phyloP scores from a whole-genome alignment of 2,888 invertebrate genomes.

The Embidobia sp. region DNA sequence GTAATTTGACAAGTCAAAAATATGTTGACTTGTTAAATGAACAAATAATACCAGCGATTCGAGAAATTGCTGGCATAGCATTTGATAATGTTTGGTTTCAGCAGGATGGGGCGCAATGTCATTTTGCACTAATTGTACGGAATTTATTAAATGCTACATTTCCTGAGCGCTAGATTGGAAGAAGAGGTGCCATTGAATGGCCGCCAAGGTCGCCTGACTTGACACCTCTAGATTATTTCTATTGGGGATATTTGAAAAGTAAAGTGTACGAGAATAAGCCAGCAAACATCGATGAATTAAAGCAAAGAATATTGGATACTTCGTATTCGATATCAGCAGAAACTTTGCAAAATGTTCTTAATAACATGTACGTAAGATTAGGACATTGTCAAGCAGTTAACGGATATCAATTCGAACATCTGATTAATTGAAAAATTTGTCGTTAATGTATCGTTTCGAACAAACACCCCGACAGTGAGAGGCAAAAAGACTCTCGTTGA shows the following conservation, averaged over 20 bases:
- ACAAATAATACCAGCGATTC: constrained; percentile 9
- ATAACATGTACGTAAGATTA: constrained; percentile 19
- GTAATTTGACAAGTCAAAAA: constrained; percentile 10
- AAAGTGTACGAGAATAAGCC: constrained; percentile 8
- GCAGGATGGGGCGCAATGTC: constrained; percentile 22
- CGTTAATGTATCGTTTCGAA: not conserved
- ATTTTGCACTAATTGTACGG: constrained; percentile 31
- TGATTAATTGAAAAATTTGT: not conserved
- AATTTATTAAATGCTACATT: constrained; percentile 19
- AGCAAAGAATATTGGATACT: constrained; percentile 23
- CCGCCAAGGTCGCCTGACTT: constrained; percentile 39
- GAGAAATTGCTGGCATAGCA: constrained; percentile 2
- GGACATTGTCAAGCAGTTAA: constrained; percentile 17
- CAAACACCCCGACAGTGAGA: not conserved
- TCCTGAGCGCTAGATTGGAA: constrained; percentile 27
- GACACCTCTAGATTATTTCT: constrained; percentile 13
- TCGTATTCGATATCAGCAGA: constrained; percentile 1
- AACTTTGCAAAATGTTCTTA: constrained; percentile 10
- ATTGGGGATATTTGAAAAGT: constrained; percentile 8
- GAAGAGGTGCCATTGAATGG: constrained; percentile 34
- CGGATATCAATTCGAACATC: constrained; percentile 10
- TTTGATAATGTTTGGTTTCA: constrained; percentile 41
- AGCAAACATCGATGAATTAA: constrained; percentile 3
- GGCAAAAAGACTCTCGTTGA: not conserved
- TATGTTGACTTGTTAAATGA: constrained; percentile 17